Evolutionary conservation across 2,113 vertebrate species (phyloP), one percentile per base, ranked within the genome.

Genomic region (Siphamia tubifer): DNA sequence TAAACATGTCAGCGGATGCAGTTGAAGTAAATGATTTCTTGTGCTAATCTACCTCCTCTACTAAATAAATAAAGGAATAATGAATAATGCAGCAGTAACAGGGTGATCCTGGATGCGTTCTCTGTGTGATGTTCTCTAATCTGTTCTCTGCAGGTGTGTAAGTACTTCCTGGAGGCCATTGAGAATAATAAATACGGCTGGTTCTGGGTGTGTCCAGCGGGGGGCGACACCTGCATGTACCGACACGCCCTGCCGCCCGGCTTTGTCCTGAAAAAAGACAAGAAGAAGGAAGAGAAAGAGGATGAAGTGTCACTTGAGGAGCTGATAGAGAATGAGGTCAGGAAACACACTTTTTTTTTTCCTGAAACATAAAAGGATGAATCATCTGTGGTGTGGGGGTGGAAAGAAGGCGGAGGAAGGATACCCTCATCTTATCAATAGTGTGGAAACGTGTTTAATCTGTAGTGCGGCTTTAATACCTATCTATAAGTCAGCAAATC

Each of bases 161-260:
- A 93, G 61, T 93, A 95, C 73, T 99, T 99, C 84, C 92, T 99
- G 66, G 96, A 99, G 15, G 98, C 98, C 73, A 98, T 99, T 69
- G 98, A 99, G 86, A 94, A 91, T 84, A 98, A 98, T 81, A 99
- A 99, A 77, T 99, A 99, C 0, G 98, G 98, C 61, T 99, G 98
- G 98, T 99, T 99, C 84, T 99, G 98, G 98, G 94, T 95, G 9
- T 99, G 98, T 78, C 98, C 97, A 0, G 94, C 90, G 0, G 96
- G 96, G 12, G 96, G 93, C 16, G 96, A 97, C 77, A 83, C 13
- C 52, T 99, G 98, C 52, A 98, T 99, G 95, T 99, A 99, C 84
- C 94, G 98, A 3, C 98, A 99, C 27, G 98, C 98, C 2, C 94
- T 99, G 7, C 98, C 98, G 15, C 94, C 95, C 0, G 98, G 98